A percentile compares a stretch with the other conserved stretches of the same genome.
Conservation (phyloP, 2,888 invertebrate genomes). For the Rhopalosiphum nymphaeae region DNA sequence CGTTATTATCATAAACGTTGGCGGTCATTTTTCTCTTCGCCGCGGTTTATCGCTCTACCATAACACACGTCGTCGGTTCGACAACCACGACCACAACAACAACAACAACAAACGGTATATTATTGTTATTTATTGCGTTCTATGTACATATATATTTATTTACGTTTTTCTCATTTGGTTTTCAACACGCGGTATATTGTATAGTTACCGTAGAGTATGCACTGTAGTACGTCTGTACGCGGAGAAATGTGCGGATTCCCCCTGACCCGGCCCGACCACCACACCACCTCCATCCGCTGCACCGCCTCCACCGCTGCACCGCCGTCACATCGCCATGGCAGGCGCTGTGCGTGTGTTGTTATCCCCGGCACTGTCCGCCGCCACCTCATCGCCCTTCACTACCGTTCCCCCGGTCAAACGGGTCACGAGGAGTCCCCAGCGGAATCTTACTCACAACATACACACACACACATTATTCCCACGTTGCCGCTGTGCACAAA, state of each 20-base stretch:
- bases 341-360: conserved; percentile 38
- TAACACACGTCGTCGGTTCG: neutral
- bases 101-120: conserved; percentile 37
- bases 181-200: conserved; percentile 49
- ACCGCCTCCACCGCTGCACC: neutral
- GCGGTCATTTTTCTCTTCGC: neutral
- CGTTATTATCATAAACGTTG: neutral
- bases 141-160: neutral
- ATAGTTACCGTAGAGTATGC: conserved; percentile 53
- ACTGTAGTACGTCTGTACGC: conserved; percentile 42
- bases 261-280: conserved; percentile 26
- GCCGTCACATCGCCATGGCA: neutral
- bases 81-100: neutral
- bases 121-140: neutral
- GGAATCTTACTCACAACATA: conserved; percentile 62
- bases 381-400: conserved; percentile 18
- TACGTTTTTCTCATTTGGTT: conserved; percentile 3
- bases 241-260: conserved; percentile 65
- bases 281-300: neutral
- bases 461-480: conserved; percentile 44
- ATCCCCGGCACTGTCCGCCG: conserved; percentile 8
- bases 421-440: conserved; percentile 65
- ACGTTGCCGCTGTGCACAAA: conserved; percentile 61
- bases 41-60: neutral
- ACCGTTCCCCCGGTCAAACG: conserved; percentile 64